phyloP scores from a whole-genome alignment of 2,888 invertebrate genomes.

The Diaperis boleti region DNA sequence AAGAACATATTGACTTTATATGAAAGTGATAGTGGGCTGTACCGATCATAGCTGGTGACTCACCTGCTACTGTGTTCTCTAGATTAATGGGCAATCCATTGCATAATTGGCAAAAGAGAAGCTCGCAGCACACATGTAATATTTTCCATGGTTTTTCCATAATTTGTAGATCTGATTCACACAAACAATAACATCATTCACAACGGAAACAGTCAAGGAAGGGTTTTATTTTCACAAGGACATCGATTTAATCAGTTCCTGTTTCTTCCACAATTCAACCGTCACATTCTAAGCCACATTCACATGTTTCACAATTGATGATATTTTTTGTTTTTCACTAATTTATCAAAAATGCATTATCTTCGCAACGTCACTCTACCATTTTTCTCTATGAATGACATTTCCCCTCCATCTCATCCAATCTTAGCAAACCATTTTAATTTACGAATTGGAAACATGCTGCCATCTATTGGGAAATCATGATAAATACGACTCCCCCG shows the following conservation, averaged over 20 bases:
- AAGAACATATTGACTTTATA: constrained; percentile 40
- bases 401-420: constrained; percentile 22
- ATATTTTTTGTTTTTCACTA: constrained; percentile 19
- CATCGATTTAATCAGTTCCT: constrained; percentile 6
- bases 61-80: constrained; percentile 64
- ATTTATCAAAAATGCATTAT: constrained; percentile 10
- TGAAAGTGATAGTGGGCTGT: constrained; percentile 53
- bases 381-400: constrained; percentile 42
- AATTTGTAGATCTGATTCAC: constrained; percentile 44
- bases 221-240: constrained; percentile 3
- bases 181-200: constrained; percentile 35
- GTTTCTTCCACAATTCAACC: constrained; percentile 1
- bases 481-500: too few relatives aligned
- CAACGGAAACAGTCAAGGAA: constrained; percentile 5
- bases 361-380: constrained; percentile 32
- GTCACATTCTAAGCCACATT: constrained; percentile 23
- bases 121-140: constrained; percentile 58
- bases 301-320: neutral
- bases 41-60: constrained; percentile 56
- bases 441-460: too few relatives aligned
- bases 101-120: constrained; percentile 62
- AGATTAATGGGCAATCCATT: constrained; percentile 64
- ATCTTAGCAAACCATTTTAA: too few relatives aligned
- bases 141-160: constrained; percentile 62
- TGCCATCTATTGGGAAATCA: too few relatives aligned